Evolutionary conservation across 2,113 vertebrate species (phyloP).

Genomic region (Chitala chitala): DNA sequence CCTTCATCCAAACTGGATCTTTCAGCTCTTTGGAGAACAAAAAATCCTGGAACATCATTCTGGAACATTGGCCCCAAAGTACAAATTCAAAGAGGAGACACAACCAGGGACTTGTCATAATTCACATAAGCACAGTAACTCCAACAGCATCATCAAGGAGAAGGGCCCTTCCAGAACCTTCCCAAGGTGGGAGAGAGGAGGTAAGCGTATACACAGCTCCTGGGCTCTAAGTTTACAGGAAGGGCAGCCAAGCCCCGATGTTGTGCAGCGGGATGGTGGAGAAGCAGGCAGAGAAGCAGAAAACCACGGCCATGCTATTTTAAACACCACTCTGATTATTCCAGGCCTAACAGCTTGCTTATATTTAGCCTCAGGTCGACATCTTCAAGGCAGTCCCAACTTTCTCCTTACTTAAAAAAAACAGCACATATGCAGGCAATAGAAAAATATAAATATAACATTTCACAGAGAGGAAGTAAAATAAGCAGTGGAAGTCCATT

Average conservation of each 20-base stretch:
- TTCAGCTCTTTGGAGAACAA: conserved; percentile 30
- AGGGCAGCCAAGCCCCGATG: conserved; percentile 80
- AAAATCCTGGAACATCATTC: conserved; percentile 49
- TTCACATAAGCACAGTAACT: conserved; percentile 56
- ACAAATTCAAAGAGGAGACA: not conserved
- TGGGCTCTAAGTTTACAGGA: conserved; percentile 68
- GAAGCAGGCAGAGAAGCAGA: conserved; percentile 20
- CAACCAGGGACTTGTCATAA: conserved; percentile 60
- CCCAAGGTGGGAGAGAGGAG: conserved; percentile 38
- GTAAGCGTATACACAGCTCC: conserved; percentile 53
- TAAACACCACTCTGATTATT: conserved; percentile 25
- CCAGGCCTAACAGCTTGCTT: not conserved
- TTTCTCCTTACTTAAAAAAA: not conserved
- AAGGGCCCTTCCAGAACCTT: conserved; percentile 53
- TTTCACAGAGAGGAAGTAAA: conserved; percentile 31
- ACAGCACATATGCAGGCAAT: not conserved
- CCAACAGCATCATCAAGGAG: conserved; percentile 48
- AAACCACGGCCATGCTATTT: conserved; percentile 21
- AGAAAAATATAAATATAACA: conserved; percentile 22
- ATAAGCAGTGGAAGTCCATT: not conserved
- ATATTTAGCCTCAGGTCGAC: not conserved
- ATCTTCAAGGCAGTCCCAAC: conserved; percentile 18
- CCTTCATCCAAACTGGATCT: conserved; percentile 25
- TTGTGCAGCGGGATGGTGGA: conserved; percentile 55
- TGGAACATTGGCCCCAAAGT: conserved; percentile 45